Conservation (phyloP, 2,797 vertebrate species). For the Bucorvus abyssinicus region DNA sequence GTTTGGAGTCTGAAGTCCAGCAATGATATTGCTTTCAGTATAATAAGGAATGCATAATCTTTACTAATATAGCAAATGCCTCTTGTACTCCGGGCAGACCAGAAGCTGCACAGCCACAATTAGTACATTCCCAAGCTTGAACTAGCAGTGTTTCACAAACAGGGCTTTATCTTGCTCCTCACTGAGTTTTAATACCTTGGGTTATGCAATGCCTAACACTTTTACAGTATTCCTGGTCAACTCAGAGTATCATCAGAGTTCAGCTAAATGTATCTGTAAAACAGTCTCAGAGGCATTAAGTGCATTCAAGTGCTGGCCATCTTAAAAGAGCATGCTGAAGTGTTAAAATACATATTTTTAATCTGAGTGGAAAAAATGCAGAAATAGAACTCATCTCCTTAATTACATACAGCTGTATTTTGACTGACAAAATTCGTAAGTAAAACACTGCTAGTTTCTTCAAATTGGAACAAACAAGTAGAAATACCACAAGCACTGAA, state of each 20-base stretch:
- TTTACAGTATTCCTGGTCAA: neutral
- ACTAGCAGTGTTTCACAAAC: neutral
- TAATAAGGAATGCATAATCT: neutral
- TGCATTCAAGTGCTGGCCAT: neutral
- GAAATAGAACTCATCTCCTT: neutral
- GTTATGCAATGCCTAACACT: neutral
- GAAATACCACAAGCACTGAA: neutral
- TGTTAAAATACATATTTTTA: neutral
- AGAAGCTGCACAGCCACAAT: neutral
- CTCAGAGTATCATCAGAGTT: neutral
- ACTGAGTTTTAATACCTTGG: neutral
- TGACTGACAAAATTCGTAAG: neutral
- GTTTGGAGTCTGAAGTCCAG: neutral
- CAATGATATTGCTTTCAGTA: neutral
- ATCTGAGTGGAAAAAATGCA: neutral
- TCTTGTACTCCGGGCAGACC: neutral
- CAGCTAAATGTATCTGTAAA: neutral
- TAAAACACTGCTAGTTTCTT: neutral
- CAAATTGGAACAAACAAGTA: neutral
- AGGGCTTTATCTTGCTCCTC: neutral
- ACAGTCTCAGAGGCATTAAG: neutral
- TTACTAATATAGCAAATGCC: neutral
- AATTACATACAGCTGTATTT: neutral
- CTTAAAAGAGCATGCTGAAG: neutral
- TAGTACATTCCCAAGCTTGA: neutral